A percentile compares a stretch with the other conserved stretches of the same genome.
These are phyloP conservation scores for Pseudomyrmex cubaensis DNA, from an alignment of 1,140 invertebrate species.

Conservation along the genomic window DNA sequence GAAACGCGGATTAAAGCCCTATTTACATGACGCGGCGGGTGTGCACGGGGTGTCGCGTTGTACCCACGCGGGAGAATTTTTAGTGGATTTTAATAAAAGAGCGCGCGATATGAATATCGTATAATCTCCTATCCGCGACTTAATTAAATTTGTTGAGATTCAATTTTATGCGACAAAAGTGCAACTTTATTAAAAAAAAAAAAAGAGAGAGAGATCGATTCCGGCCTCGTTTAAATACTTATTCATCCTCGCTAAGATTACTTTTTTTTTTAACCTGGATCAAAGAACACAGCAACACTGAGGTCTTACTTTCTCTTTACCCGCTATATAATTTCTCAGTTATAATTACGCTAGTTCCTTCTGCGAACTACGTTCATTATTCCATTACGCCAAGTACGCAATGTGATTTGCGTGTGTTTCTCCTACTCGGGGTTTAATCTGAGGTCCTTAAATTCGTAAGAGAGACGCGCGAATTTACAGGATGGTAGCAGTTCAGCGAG, in stretches of 20 bases:
- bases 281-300: not conserved
- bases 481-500: not conserved
- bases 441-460: constrained; percentile 18
- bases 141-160: constrained; percentile 62
- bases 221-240: constrained; percentile 35
- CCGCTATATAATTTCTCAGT: not conserved
- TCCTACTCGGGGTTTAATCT: constrained; percentile 1
- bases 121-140: constrained; percentile 52
- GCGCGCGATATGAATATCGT: constrained; percentile 51
- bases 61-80: constrained; percentile 53
- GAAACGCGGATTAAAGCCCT: constrained; percentile 56
- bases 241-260: constrained; percentile 32
- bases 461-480: constrained; percentile 1
- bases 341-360: constrained; percentile 26
- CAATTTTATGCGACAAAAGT: constrained; percentile 47
- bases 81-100: constrained; percentile 61
- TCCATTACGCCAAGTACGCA: constrained; percentile 14
- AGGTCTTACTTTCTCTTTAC: too few relatives aligned
- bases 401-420: not conserved
- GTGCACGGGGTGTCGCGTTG: constrained; percentile 29
- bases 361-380: constrained; percentile 14
- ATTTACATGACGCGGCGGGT: constrained; percentile 50
- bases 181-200: constrained; percentile 52
- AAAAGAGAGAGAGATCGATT: not conserved
- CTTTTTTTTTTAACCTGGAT: not conserved